phyloP scores from a whole-genome alignment of 2,888 invertebrate species.

The Drosophila greeni region DNA sequence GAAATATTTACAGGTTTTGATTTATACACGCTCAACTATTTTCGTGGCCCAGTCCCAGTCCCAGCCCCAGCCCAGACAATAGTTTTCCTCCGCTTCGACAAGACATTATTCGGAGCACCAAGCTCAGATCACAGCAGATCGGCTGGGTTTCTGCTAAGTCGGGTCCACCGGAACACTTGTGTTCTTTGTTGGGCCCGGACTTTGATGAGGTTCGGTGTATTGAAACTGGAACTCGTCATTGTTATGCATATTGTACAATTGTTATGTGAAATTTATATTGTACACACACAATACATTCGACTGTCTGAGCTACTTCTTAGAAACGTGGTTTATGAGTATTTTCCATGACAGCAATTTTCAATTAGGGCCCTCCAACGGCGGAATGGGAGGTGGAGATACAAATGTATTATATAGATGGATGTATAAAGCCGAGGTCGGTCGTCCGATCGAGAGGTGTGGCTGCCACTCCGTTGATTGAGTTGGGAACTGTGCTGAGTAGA shows the following conservation, averaged over 20 bases:
- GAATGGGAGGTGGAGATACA: slow-evolving; percentile 1
- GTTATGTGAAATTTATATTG: slow-evolving; percentile 65
- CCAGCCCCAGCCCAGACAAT: slow-evolving; percentile 52
- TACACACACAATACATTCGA: slow-evolving; percentile 56
- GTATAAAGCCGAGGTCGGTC: slow-evolving; percentile 23
- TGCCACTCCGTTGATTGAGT: slow-evolving; percentile 26
- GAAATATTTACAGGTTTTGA: slow-evolving; percentile 69
- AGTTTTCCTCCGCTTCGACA: slow-evolving; percentile 58
- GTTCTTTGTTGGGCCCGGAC: slow-evolving; percentile 37
- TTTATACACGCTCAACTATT: slow-evolving; percentile 57
- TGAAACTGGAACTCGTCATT: slow-evolving; percentile 65
- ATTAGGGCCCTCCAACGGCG: slow-evolving; percentile 52
- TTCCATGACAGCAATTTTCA: slow-evolving; percentile 70
- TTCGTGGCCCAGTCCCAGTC: slow-evolving; percentile 51
- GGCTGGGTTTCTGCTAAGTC: slow-evolving; percentile 20
- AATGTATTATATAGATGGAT: background rate
- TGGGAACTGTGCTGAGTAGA: slow-evolving; percentile 22
- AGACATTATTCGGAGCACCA: slow-evolving; percentile 43
- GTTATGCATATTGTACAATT: slow-evolving; percentile 73
- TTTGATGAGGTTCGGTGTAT: slow-evolving; percentile 31
- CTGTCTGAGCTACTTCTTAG: slow-evolving; percentile 62
- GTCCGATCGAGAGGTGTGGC: slow-evolving; percentile 34
- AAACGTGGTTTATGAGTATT: slow-evolving; percentile 63
- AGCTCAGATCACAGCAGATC: slow-evolving; percentile 32
- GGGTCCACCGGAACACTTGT: slow-evolving; percentile 65